Percentiles rank a stretch among this genome's conserved stretches.
phyloP scores from a whole-genome alignment of 2,888 invertebrate genomes.

The Zaprionus obscuricornis region DNA sequence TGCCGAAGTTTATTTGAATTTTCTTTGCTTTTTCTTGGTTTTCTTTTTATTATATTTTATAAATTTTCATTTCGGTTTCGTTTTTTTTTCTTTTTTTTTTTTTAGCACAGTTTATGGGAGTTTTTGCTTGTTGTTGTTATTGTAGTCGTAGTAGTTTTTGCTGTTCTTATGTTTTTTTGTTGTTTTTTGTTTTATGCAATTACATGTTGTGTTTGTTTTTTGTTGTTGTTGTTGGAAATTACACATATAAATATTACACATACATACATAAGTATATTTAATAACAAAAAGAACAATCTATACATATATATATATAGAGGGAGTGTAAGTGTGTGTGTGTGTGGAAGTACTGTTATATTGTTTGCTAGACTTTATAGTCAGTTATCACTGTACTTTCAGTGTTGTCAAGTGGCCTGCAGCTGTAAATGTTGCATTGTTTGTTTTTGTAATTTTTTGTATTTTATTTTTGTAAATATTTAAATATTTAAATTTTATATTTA shows the following conservation, averaged over 20 bases:
- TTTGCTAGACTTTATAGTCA: conserved; percentile 24
- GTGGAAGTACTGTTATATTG: too few relatives aligned
- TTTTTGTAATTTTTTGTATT: background rate
- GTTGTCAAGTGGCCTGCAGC: conserved; percentile 30
- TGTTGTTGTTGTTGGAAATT: conserved; percentile 6
- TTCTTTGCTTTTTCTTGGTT: too few relatives aligned
- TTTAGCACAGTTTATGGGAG: conserved; percentile 75
- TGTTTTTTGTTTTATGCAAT: conserved; percentile 5
- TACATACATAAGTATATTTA: conserved; percentile 24
- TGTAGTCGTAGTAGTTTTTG: too few relatives aligned
- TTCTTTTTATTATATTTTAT: conserved; percentile 30
- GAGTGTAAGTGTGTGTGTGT: too few relatives aligned
- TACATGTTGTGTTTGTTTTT: too few relatives aligned
- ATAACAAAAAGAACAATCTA: conserved; percentile 19
- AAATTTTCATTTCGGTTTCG: conserved; percentile 33
- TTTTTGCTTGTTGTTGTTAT: conserved; percentile 36
- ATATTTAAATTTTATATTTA: too few relatives aligned
- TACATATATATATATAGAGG: conserved; percentile 7
- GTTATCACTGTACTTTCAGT: background rate
- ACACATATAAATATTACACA: conserved; percentile 28
- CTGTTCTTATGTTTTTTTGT: conserved; percentile 10
- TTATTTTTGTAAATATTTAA: conserved; percentile 31
- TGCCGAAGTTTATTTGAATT: too few relatives aligned
- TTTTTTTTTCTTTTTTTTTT: conserved; percentile 24
- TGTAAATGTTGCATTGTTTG: conserved; percentile 31